Evolutionary conservation across 2,113 vertebrate species (phyloP).

Genomic region (Otocyon megalotis): DNA sequence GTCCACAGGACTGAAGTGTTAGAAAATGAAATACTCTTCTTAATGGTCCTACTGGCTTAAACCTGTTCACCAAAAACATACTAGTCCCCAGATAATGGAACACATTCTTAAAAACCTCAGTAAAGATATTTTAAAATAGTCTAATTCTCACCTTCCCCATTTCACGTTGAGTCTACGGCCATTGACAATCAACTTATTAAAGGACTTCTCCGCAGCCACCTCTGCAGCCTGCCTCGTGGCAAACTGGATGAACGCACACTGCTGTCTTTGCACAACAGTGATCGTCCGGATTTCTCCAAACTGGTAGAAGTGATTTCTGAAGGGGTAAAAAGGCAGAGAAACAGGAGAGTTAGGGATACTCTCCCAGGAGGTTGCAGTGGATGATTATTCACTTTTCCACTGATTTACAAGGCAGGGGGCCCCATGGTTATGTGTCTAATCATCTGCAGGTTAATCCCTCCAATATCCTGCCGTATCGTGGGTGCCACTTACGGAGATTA

Average conservation of each 20-base stretch:
- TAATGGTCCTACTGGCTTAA: neutral
- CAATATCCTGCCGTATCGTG: neutral
- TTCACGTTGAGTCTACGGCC: constrained; percentile 98
- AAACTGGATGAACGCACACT: constrained; percentile 99
- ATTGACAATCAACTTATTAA: constrained; percentile 98
- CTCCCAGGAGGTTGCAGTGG: neutral
- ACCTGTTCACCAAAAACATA: neutral
- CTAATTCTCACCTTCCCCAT: constrained; percentile 94
- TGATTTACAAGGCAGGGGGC: neutral
- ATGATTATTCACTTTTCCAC: neutral
- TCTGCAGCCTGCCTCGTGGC: constrained; percentile 96
- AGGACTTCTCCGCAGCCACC: constrained; percentile 97
- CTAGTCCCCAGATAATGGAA: neutral
- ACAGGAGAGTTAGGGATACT: neutral
- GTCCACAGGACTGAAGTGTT: neutral
- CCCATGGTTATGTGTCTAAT: neutral
- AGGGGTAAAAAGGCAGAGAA: neutral
- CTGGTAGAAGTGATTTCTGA: constrained; percentile 98
- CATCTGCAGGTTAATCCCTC: neutral
- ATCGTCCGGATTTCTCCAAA: constrained; percentile 98
- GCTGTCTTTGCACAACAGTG: constrained; percentile 97
- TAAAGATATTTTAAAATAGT: neutral
- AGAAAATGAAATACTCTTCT: neutral
- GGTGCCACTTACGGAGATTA: neutral
- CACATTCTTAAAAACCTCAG: constrained; percentile 8